Evolutionary conservation across 2,888 invertebrate genomes (phyloP).

Genomic region (Eubasilissa splendida): DNA sequence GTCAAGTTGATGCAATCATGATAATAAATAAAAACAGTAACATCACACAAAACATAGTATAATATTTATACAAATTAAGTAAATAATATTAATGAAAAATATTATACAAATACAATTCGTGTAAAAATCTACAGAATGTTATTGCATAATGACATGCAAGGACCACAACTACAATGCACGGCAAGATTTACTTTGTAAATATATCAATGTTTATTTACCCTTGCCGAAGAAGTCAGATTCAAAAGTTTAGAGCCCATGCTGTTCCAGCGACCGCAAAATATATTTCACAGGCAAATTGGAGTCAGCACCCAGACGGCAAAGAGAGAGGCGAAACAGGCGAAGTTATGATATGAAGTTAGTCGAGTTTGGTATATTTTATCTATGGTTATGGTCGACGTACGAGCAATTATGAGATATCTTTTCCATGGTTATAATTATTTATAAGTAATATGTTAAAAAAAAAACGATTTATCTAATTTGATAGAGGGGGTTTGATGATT

Average conservation of each 20-base stretch:
- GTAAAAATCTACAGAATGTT: conserved; percentile 10
- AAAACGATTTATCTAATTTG: too few relatives aligned
- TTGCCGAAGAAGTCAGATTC: conserved; percentile 48
- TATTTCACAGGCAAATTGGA: conserved; percentile 13
- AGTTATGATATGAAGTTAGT: too few relatives aligned
- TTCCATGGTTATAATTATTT: too few relatives aligned
- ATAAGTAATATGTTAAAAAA: too few relatives aligned
- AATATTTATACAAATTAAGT: neutral
- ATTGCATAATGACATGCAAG: conserved; percentile 38
- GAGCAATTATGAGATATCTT: too few relatives aligned
- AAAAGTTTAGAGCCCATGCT: conserved; percentile 50
- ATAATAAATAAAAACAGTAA: neutral
- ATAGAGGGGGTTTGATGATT: too few relatives aligned
- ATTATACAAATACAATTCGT: neutral
- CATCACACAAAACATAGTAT: neutral
- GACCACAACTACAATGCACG: neutral
- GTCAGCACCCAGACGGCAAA: conserved; percentile 10
- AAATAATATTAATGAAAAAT: neutral
- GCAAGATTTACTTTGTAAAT: conserved; percentile 5
- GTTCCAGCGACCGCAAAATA: conserved; percentile 11
- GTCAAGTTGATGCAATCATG: conserved; percentile 6
- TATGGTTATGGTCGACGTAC: too few relatives aligned
- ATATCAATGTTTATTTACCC: conserved; percentile 43
- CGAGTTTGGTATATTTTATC: too few relatives aligned
- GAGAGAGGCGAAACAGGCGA: conserved; percentile 2